Evolutionary conservation across 2,888 invertebrate genomes (phyloP).

Genomic region (Dynastes hyllus): DNA sequence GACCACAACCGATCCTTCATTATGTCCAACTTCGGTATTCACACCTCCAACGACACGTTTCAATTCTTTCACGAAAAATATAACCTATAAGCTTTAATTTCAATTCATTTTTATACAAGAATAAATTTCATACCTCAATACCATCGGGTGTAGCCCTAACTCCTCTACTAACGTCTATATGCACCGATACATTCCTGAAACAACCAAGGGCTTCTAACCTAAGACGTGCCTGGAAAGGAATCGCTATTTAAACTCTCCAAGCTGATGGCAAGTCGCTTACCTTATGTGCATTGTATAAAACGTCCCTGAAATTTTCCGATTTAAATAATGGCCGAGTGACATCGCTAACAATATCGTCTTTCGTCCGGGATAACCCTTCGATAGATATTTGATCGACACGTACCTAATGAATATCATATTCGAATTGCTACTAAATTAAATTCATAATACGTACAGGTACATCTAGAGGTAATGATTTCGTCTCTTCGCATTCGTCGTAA

Average conservation of each 20-base stretch:
- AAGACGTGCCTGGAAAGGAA: slow-evolving; percentile 76
- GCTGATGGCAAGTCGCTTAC: slow-evolving; percentile 65
- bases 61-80: slow-evolving; percentile 89
- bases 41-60: slow-evolving; percentile 88
- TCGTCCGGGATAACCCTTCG: slow-evolving; percentile 89
- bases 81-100: slow-evolving; percentile 74
- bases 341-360: slow-evolving; percentile 88
- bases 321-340: slow-evolving; percentile 89
- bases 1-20: slow-evolving; percentile 89
- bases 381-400: slow-evolving; percentile 90
- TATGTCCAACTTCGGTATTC: slow-evolving; percentile 91
- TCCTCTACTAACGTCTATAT: slow-evolving; percentile 91
- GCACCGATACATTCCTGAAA: slow-evolving; percentile 89
- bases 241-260: slow-evolving; percentile 54
- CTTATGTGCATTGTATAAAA: slow-evolving; percentile 80
- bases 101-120: background rate
- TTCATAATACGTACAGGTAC: slow-evolving; percentile 70
- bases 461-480: slow-evolving; percentile 73
- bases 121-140: slow-evolving; percentile 77
- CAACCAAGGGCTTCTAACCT: slow-evolving; percentile 90
- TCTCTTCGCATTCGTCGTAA: slow-evolving; percentile 61
- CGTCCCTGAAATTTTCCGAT: slow-evolving; percentile 90
- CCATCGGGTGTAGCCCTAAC: slow-evolving; percentile 85
- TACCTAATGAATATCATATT: slow-evolving; percentile 74
- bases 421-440: background rate